Conservation (phyloP, 2,113 vertebrate species). For the Pycnonotus jocosus region DNA sequence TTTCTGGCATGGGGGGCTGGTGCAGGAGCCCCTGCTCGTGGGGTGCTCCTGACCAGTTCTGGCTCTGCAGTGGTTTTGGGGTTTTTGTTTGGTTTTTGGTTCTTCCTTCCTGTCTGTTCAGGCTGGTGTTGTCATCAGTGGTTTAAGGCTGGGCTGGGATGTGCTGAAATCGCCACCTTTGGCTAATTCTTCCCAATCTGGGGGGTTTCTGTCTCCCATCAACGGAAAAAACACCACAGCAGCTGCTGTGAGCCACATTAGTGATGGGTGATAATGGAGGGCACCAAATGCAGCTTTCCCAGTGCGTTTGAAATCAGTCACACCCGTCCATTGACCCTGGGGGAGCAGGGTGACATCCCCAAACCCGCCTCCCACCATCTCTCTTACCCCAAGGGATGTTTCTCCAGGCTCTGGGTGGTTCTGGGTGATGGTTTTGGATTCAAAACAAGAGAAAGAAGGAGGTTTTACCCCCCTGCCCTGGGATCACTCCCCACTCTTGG, state of each 20-base stretch:
- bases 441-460: neutral
- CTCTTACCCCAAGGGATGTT: neutral
- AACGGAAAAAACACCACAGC: neutral
- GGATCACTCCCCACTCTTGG: neutral
- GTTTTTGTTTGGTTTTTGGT: neutral
- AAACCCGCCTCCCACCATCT: rapidly evolving
- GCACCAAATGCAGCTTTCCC: neutral
- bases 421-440: neutral
- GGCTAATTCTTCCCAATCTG: neutral
- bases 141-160: neutral
- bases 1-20: neutral
- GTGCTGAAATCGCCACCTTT: neutral
- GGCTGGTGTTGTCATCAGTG: neutral
- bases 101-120: neutral
- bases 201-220: neutral
- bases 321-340: neutral
- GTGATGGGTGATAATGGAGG: too few species aligned
- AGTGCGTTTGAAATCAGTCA: neutral
- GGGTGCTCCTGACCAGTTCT: neutral
- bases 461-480: neutral
- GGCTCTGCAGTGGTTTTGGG: neutral
- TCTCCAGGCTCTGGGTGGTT: neutral
- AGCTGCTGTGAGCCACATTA: rapidly evolving
- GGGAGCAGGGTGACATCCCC: neutral
- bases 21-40: neutral